Evolutionary conservation across 2,113 vertebrate species (phyloP).

Genomic region (Orientallactaga bullata): DNA sequence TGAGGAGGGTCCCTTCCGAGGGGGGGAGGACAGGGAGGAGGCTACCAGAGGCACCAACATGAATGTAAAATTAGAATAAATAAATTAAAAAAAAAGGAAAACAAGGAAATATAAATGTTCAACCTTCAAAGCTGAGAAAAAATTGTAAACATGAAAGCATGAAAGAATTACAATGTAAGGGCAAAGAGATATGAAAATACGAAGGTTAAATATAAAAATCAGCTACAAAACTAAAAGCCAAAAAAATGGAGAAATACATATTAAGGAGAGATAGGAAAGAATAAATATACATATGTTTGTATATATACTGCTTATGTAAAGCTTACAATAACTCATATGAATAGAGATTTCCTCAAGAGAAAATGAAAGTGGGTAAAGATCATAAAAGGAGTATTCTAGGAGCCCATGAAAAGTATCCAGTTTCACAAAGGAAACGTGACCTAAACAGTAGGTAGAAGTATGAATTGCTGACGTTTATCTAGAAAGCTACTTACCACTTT

Average conservation of each 20-base stretch:
- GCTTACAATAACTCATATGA: neutral
- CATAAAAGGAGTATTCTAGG: neutral
- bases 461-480: neutral
- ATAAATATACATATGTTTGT: neutral
- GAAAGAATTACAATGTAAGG: neutral
- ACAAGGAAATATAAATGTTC: neutral
- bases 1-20: too few relatives aligned
- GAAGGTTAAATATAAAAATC: neutral
- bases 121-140: neutral
- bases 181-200: neutral
- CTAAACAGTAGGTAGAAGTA: neutral
- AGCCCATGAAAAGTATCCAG: neutral
- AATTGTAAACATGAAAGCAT: neutral
- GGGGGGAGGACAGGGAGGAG: too few relatives aligned
- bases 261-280: neutral
- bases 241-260: neutral
- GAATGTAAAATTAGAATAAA: too few relatives aligned
- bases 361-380: neutral
- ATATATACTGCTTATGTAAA: neutral
- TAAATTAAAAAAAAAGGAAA: too few relatives aligned
- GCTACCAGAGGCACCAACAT: too few relatives aligned
- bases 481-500: neutral
- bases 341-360: neutral
- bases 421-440: neutral
- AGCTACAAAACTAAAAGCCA: slow-evolving; percentile 1